Evolutionary conservation across 2,113 vertebrate genomes (phyloP).

Genomic region (Syngnathoides biaculeatus): DNA sequence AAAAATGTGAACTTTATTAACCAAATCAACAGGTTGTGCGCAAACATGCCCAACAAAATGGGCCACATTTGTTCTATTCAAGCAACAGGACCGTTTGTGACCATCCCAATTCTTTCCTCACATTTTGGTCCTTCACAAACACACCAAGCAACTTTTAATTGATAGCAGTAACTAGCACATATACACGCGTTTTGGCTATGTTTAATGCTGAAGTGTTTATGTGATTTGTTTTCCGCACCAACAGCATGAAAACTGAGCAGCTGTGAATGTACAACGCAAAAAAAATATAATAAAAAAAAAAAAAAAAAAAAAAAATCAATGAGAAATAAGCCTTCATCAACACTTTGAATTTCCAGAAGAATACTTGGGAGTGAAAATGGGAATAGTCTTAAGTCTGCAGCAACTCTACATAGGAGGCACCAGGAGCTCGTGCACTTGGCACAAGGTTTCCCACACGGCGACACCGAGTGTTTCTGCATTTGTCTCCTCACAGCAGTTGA

Average conservation of each 20-base stretch:
- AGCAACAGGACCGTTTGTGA: slow-evolving; percentile 7
- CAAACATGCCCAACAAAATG: background rate
- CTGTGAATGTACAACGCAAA: background rate
- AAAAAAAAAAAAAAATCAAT: slow-evolving; percentile 5
- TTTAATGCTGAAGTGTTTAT: slow-evolving; percentile 40
- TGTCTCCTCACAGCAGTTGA: slow-evolving; percentile 83
- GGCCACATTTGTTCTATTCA: background rate
- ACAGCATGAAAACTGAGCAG: background rate
- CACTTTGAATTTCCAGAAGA: slow-evolving; percentile 3
- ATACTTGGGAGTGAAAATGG: background rate
- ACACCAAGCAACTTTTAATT: background rate
- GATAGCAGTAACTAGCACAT: background rate
- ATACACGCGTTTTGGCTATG: slow-evolving; percentile 1
- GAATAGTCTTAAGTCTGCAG: background rate
- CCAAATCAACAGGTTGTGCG: slow-evolving; percentile 21
- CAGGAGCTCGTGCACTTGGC: slow-evolving; percentile 71
- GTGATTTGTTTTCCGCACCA: slow-evolving; percentile 18
- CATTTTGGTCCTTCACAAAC: background rate
- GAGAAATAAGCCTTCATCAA: background rate
- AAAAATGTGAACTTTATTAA: slow-evolving; percentile 37
- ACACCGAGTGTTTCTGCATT: slow-evolving; percentile 72
- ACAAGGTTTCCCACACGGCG: slow-evolving; percentile 67
- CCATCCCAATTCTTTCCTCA: background rate
- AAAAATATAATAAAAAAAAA: slow-evolving; percentile 14
- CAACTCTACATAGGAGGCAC: slow-evolving; percentile 59